Base-by-base conservation (phyloP, 1,140 invertebrate species). In the Phortica variegata region DNA sequence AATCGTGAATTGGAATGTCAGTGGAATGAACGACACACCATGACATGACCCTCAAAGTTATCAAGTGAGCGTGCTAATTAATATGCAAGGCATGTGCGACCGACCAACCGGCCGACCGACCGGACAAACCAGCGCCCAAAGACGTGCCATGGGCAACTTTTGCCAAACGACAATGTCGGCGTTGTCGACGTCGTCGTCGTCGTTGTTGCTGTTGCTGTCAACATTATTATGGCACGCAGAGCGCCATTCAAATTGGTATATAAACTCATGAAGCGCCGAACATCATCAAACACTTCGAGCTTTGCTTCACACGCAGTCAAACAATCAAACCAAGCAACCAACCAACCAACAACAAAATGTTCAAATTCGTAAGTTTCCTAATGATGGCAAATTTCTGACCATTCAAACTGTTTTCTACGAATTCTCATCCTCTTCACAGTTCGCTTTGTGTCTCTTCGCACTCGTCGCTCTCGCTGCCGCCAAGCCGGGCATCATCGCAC, bases 341-440 rank as follows among this genome's bases (percentile, higher is more conserved):
- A 51, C 31, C 39, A 49, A 36, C 45, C 32, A 43, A 34, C 2
- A 26, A 26, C 69, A 73, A 73, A 45, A 73, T 73, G 70, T 73
- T 70, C 56, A 73, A 73, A 61, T 73, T 73, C 61, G 70, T 73
- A 62, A 73, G 70, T 73, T 60, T 42, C 13, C 5, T 21, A 43
- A 7, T 16, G 20, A 17, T 15, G 12, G 13, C 8, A 15, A 34
- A n/a, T 38, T 17, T 38, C 21, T 17, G 33, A 37, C 29, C 10
- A 37, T n/a, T 46, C 21, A 12, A 31, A 46, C 10, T 32, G 4
- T 12, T 32, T 50, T 59, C n/a, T 13, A 37, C 32, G 7, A 38
- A 13, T 32, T 48, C 7, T n/a, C 39, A 12, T 31, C 29, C 9
- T 19, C 12, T 20, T 40, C 36, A 8, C 44, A 73, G 71, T 62